Evolutionary conservation across 2,888 invertebrate genomes (phyloP).

Genomic region (Caenorhabditis macrosperma): DNA sequence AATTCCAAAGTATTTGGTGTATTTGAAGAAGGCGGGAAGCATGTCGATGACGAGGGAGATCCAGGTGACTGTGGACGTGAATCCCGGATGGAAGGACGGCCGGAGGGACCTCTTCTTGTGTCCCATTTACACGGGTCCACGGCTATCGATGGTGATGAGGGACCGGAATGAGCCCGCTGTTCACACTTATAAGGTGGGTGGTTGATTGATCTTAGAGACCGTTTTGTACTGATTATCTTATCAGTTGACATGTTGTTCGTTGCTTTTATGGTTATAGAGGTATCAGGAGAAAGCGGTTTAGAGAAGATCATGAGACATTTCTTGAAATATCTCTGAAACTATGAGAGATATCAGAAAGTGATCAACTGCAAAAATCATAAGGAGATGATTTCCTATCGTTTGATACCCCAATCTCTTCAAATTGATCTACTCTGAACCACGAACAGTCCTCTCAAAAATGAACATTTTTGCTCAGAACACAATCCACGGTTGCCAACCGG

Average conservation of each 20-base stretch:
- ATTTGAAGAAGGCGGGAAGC: conserved; percentile 23
- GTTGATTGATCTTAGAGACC: too few species aligned
- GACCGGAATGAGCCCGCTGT: conserved; percentile 30
- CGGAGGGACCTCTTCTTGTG: conserved; percentile 35
- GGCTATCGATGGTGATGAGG: conserved; percentile 34
- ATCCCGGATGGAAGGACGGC: conserved; percentile 27
- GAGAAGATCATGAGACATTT: too few species aligned
- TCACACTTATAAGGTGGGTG: conserved; percentile 52
- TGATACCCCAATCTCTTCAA: neutral
- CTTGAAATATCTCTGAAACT: too few species aligned
- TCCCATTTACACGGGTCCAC: conserved; percentile 49
- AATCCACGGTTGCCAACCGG: conserved; percentile 52
- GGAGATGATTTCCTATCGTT: neutral
- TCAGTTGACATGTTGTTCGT: too few species aligned
- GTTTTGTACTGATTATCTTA: neutral
- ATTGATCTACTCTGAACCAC: too few species aligned
- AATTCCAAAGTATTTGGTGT: conserved; percentile 28
- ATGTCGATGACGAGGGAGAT: conserved; percentile 20
- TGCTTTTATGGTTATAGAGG: too few species aligned
- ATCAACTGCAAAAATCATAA: neutral
- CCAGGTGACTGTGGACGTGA: conserved; percentile 45
- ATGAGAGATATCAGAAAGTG: too few species aligned
- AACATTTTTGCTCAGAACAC: conserved; percentile 25
- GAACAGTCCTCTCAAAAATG: too few species aligned
- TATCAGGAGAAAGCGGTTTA: too few species aligned